Percentiles rank a stretch among this genome's conserved stretches.
Conservation (phyloP, 2,797 vertebrate genomes). For the Dryobates pubescens region DNA sequence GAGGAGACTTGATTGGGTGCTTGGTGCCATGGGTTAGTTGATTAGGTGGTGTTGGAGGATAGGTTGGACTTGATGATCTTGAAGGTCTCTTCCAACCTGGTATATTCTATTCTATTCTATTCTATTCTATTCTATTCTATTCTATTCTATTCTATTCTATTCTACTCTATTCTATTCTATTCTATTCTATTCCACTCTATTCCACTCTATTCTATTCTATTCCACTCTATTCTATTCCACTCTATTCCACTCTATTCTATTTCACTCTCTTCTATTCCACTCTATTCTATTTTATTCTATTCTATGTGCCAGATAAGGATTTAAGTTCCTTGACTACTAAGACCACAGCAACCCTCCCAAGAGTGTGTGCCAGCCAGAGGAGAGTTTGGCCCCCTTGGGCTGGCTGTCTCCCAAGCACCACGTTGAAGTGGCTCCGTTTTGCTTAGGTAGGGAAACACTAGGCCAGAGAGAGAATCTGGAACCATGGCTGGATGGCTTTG, state of each 20-base stretch:
- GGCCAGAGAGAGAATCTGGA: not conserved
- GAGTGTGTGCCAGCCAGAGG: fast-evolving
- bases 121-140: no score
- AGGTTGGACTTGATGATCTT: no score
- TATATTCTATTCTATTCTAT: no score
- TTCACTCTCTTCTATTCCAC: no score
- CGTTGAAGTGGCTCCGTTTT: not conserved
- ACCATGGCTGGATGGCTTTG: not conserved
- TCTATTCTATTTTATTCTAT: no score
- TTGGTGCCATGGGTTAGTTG: no score
- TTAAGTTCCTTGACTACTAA: not conserved
- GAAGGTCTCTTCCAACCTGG: no score
- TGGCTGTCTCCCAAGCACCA: not conserved
- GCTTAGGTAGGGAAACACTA: not conserved
- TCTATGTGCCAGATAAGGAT: not conserved
- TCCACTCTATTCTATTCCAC: no score
- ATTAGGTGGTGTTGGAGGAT: no score
- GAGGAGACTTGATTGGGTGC: no score
- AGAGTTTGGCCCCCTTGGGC: not conserved
- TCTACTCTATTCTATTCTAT: no score
- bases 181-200: not conserved
- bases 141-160: not conserved
- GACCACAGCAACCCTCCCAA: not conserved
- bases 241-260: not conserved
- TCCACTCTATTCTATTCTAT: no score